A percentile compares a stretch with the other conserved stretches of the same genome.
phyloP scores from a whole-genome alignment of 2,797 vertebrate species.

The Hirundo rustica region DNA sequence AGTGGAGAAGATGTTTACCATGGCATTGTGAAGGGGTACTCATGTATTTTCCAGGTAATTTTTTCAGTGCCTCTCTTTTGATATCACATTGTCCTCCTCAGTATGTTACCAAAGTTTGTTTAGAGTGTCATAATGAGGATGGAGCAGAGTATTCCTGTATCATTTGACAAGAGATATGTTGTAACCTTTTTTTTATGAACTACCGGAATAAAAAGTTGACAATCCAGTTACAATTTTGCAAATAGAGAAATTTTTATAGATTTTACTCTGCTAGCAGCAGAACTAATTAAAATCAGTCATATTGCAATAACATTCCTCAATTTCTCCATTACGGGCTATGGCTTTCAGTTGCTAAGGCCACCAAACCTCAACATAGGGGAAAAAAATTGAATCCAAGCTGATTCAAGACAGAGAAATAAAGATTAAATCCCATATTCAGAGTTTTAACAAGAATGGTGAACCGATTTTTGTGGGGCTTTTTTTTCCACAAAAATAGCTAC shows the following conservation, averaged over 20 bases:
- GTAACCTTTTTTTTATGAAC: neutral
- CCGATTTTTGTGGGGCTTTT: neutral
- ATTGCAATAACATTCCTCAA: neutral
- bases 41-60: neutral
- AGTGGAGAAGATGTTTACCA: neutral
- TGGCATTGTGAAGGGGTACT: neutral
- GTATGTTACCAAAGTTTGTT: neutral
- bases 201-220: neutral
- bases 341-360: neutral
- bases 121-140: neutral
- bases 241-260: neutral
- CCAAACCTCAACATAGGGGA: neutral
- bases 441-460: neutral
- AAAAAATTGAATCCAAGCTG: neutral
- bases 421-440: neutral
- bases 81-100: neutral
- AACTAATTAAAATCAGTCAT: neutral
- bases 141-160: neutral
- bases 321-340: neutral
- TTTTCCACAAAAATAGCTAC: neutral
- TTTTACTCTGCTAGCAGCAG: neutral
- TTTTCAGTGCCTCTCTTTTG: neutral
- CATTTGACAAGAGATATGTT: neutral
- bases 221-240: neutral
- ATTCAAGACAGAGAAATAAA: neutral